phyloP scores from a whole-genome alignment of 2,113 vertebrate species.

The Cariama cristata region DNA sequence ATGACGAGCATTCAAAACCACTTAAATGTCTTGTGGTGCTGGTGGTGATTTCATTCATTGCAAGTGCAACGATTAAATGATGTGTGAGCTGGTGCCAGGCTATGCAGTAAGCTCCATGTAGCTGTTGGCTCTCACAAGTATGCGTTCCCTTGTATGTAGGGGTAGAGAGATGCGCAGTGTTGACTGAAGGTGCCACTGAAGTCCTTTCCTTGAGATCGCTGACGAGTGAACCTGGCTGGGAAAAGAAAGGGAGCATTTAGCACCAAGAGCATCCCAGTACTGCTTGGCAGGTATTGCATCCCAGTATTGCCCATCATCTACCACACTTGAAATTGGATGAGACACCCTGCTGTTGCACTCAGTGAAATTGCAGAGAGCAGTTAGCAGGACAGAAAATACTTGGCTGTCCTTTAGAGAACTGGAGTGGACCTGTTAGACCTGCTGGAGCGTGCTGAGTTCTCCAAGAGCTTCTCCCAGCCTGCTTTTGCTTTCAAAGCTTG shows the following conservation, averaged over 20 bases:
- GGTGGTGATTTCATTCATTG: neutral
- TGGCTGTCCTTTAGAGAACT: neutral
- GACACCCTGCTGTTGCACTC: neutral
- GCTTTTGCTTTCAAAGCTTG: neutral
- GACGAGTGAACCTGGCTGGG: neutral
- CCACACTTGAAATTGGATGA: neutral
- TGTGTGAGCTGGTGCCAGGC: neutral
- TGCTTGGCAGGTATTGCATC: neutral
- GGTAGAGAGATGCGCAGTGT: neutral
- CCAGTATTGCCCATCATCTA: neutral
- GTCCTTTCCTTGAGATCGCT: neutral
- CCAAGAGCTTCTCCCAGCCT: neutral
- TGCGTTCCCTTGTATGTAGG: rapidly evolving
- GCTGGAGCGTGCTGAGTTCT: neutral
- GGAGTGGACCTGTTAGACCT: neutral
- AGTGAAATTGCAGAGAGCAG: neutral
- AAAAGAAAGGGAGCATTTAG: neutral
- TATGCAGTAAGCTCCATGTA: neutral
- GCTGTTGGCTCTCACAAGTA: neutral
- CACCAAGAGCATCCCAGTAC: neutral
- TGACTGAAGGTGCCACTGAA: neutral
- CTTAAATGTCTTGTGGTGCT: neutral
- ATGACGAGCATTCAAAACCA: neutral
- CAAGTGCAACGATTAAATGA: neutral
- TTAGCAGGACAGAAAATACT: neutral